Evolutionary conservation across 2,113 vertebrate genomes (phyloP).

Genomic region (Brachypodius melanocephalos): DNA sequence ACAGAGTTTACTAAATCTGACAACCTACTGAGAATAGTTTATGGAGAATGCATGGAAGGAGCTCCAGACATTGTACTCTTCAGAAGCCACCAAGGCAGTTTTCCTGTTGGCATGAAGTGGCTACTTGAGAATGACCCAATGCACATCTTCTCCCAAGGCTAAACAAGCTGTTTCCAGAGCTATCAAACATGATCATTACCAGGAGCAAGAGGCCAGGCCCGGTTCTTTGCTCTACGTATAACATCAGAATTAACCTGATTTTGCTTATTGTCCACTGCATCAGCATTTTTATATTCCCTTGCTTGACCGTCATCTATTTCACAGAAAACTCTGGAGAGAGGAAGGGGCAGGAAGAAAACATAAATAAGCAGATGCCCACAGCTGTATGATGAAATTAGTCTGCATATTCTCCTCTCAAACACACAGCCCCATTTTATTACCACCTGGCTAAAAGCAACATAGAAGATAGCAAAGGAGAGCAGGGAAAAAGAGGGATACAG

Average conservation of each 20-base stretch:
- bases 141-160: not conserved
- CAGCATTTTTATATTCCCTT: not conserved
- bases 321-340: not conserved
- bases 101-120: not conserved
- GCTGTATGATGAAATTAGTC: not conserved
- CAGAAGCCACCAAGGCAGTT: not conserved
- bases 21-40: not conserved
- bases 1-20: not conserved
- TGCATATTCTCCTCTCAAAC: not conserved
- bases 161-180: not conserved
- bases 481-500: not conserved
- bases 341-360: not conserved
- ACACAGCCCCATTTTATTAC: not conserved
- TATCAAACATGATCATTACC: not conserved
- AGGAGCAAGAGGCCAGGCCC: not conserved
- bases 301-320: not conserved
- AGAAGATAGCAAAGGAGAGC: not conserved
- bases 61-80: not conserved
- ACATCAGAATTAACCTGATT: not conserved
- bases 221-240: not conserved
- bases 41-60: not conserved
- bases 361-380: not conserved
- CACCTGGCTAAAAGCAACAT: not conserved
- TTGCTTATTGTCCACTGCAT: not conserved
- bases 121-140: not conserved